Conservation (phyloP, 2,113 vertebrate species). For the Notarius quadriscutis region DNA sequence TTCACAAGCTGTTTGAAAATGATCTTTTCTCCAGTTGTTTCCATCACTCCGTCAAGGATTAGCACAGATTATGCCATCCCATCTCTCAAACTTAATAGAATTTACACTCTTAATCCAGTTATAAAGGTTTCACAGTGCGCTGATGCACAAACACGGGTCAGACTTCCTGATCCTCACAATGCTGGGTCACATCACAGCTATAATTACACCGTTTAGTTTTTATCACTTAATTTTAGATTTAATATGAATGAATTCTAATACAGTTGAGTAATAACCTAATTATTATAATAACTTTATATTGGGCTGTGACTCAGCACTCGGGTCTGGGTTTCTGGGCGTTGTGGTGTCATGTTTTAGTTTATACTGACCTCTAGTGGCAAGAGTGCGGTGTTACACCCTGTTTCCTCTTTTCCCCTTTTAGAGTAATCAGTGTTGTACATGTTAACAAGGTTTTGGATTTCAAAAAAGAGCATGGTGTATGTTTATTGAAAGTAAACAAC, state of each 20-base stretch:
- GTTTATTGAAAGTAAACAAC: neutral
- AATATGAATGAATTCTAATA: neutral
- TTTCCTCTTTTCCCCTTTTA: neutral
- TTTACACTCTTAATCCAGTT: neutral
- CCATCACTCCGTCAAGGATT: neutral
- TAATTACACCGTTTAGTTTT: too few relatives aligned
- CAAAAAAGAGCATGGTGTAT: neutral
- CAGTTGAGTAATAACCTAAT: too few relatives aligned
- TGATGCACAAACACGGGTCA: neutral
- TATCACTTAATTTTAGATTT: neutral
- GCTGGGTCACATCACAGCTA: neutral
- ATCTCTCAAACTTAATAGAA: too few relatives aligned
- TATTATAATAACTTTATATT: neutral
- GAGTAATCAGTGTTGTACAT: neutral
- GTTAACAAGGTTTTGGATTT: neutral
- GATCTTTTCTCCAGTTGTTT: neutral
- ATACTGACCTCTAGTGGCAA: conserved; percentile 21
- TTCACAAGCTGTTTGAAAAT: neutral
- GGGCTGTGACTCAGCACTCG: neutral
- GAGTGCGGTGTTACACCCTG: neutral
- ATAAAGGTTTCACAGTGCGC: too few relatives aligned
- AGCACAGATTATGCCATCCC: neutral
- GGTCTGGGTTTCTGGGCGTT: neutral
- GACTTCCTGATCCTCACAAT: neutral
- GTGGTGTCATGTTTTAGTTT: neutral